Evolutionary conservation across 2,797 vertebrate genomes (phyloP), one percentile per base, ranked within the genome.

Genomic region (Platalea minor): DNA sequence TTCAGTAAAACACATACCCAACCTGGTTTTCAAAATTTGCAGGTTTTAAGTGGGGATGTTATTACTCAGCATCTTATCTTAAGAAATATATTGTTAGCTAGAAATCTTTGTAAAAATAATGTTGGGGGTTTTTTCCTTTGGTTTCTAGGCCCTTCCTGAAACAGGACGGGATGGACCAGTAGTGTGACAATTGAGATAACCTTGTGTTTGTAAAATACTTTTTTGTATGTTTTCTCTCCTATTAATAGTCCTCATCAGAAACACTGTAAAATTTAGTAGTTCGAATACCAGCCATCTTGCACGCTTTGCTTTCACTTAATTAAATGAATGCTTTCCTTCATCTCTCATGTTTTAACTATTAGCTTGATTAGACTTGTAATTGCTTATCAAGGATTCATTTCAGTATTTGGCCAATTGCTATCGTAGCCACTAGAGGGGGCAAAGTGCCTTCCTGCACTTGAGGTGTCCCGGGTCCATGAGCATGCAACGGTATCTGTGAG

Each of bases 401-500:
- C 25, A 31, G 35, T 85, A 35, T 89, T 73, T 80, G 29, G 28
- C 59, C 63, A 69, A 1, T 31, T 77, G 60, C 60, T 88, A 21
- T 15, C 1, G 0, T 72, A 65, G 63, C 61, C 50, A 12, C 14
- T 19, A 80, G 65, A 81, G 65, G 50, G 45, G 17, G 10, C 26
- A 46, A 17, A 72, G 54, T 35, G 37, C 45, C 26, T 56, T 73
- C 11, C 13, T 65, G 7, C 50, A 11, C 0, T 2, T n/a, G 1
- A 5, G 6, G 9, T 75, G 24, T 51, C 43, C 37, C 3, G 1
- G 5, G 11, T 29, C 31, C 28, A 0, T 61, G 19, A 2, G 29
- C 56, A 20, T 13, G 12, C 53, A 43, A 46, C 28, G 5, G 2
- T 31, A 0, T 35, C 7, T 7, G 7, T 0, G 2, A 69, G 51